These are phyloP conservation scores for Ia io DNA, from an alignment of 2,113 vertebrate species.

Conservation along the genomic window DNA sequence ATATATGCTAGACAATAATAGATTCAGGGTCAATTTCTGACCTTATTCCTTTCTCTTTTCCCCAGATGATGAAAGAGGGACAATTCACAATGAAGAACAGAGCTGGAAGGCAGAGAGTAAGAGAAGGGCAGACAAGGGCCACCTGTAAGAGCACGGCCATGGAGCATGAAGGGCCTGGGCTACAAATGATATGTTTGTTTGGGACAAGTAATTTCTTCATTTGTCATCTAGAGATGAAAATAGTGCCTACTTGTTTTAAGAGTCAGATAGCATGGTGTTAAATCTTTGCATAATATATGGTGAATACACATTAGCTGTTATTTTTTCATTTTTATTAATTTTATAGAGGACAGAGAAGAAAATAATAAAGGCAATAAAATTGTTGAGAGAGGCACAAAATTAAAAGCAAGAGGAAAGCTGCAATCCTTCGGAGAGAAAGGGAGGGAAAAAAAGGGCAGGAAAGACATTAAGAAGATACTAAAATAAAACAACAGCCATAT, in stretches of 20 bases:
- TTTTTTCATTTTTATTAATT: neutral
- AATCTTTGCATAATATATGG: neutral
- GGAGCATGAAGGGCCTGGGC: neutral
- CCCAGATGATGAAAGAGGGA: neutral
- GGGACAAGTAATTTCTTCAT: neutral
- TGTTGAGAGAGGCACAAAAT: neutral
- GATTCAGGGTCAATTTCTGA: neutral
- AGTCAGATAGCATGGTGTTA: neutral
- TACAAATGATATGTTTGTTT: neutral
- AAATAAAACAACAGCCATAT: neutral
- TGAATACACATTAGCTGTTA: neutral
- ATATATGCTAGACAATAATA: neutral
- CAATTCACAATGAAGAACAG: neutral
- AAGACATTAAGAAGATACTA: neutral
- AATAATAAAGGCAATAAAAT: neutral
- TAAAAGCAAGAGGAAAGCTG: neutral
- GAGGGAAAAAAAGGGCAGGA: neutral
- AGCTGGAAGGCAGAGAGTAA: neutral
- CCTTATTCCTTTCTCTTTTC: neutral
- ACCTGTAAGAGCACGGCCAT: rapidly evolving
- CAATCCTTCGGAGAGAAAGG: neutral
- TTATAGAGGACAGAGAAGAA: neutral
- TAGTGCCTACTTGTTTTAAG: neutral
- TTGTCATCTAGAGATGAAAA: neutral
- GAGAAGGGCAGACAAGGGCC: neutral